Evolutionary conservation across 1,140 invertebrate genomes (phyloP), one percentile per base, ranked within the genome.

Genomic region (Bombus picipes): DNA sequence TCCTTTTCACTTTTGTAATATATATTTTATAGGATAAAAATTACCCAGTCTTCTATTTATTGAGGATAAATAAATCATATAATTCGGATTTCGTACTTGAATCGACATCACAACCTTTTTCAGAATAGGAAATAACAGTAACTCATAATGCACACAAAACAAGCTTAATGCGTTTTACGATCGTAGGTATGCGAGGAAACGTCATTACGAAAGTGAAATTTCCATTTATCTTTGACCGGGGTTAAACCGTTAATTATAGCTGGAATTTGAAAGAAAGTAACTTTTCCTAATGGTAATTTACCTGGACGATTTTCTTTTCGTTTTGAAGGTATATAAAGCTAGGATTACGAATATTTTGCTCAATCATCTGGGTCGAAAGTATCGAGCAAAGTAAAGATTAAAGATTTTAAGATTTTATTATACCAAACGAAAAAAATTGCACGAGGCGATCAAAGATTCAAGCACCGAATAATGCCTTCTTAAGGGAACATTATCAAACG

Each of bases 261-360:
- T 22, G 2, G 15, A 15, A 41, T 53, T 53, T 53, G 47, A 8
- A 53, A 22, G 6, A 6, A 1, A 47, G 34, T 47, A 47, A 47
- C 15, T 10, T 32, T 74, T 25, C 5, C 18, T 12, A 0, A 13
- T 6, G 28, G 3, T 15, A 12, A 53, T 57, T 34, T 25, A 1
- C 1, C n/a, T 28, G 0, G 1, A 22, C 41, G 1, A 75, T 13
- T 3, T 34, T 12, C 25, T 1, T 25, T 37, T 0, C 2, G 9
- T 43, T 6, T 34, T 18, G 18, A 22, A 65, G 0, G 4, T 25
- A 66, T 78, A 66, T n/a, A 43, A 66, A 66, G 1, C n/a, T 10
- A 34, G 22, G 39, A 8, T 10, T 66, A 4, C 1, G 3, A 43
- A 57, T 66, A 66, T 66, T 66, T 78, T 15, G 10, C 5, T 43